A percentile compares a stretch with the other conserved stretches of the same genome.
Conservation (phyloP, 2,888 invertebrate genomes). For the Cataglyphis cursor region DNA sequence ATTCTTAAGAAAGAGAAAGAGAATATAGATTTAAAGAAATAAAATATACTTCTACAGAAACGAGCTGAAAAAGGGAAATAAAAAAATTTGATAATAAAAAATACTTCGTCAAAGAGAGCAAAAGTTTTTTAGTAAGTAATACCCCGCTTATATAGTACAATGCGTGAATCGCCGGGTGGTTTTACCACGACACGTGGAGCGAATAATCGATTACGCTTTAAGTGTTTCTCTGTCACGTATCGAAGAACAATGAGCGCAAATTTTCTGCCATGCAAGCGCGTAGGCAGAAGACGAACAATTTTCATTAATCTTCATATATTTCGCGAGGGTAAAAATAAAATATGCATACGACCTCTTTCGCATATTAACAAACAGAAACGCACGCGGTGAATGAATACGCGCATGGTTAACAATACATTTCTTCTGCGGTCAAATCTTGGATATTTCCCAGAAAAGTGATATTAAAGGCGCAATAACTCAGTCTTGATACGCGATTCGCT, state of each 20-base stretch:
- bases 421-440: constrained; percentile 77
- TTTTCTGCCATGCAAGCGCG: constrained; percentile 67
- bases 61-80: background rate
- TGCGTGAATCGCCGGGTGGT: constrained; percentile 16
- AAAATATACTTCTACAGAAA: background rate
- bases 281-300: constrained; percentile 69
- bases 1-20: background rate
- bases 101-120: constrained; percentile 10
- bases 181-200: constrained; percentile 57
- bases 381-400: constrained; percentile 30
- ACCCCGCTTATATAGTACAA: background rate
- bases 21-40: background rate
- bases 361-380: background rate
- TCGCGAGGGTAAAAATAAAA: constrained; percentile 70
- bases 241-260: constrained; percentile 74
- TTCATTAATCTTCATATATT: constrained; percentile 63
- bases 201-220: constrained; percentile 72
- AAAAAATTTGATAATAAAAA: background rate
- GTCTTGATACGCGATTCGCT: constrained; percentile 73
- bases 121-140: background rate
- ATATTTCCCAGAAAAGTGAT: constrained; percentile 78
- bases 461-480: constrained; percentile 83
- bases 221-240: constrained; percentile 70
- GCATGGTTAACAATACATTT: constrained; percentile 67
- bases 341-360: constrained; percentile 18